A percentile compares a stretch with the other conserved stretches of the same genome.
Evolutionary conservation across 2,888 invertebrate species (phyloP).

Genomic region (Epiblema foenella): DNA sequence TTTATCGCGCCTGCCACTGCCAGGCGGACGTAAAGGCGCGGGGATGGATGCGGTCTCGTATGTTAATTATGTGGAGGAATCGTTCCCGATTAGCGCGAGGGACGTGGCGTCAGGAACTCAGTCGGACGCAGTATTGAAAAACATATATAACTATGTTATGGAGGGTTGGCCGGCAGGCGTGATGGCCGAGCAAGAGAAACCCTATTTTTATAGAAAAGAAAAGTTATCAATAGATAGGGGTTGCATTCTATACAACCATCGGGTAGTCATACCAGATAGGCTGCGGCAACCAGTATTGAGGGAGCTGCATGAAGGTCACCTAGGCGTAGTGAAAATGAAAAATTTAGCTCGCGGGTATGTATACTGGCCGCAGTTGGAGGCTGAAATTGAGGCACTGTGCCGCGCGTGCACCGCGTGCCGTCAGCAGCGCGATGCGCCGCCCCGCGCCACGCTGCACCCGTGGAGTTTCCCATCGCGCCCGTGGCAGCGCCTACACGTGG

Average conservation of each 20-base stretch:
- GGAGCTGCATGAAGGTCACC: slow-evolving; percentile 46
- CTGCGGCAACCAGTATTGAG: slow-evolving; percentile 16
- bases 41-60: not conserved
- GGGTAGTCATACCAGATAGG: slow-evolving; percentile 31
- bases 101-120: slow-evolving; percentile 9
- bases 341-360: slow-evolving; percentile 47
- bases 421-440: slow-evolving; percentile 22
- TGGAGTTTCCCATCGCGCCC: not conserved
- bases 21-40: not conserved
- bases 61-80: slow-evolving; percentile 8
- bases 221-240: slow-evolving; percentile 26
- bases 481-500: slow-evolving; percentile 15
- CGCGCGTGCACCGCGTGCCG: slow-evolving; percentile 47
- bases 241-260: slow-evolving; percentile 37
- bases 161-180: slow-evolving; percentile 23
- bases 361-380: slow-evolving; percentile 50
- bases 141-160: slow-evolving; percentile 17
- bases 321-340: slow-evolving; percentile 50
- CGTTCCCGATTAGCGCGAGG: slow-evolving; percentile 12
- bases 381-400: slow-evolving; percentile 46
- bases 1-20: slow-evolving; percentile 17
- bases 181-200: slow-evolving; percentile 21
- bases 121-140: slow-evolving; percentile 1
- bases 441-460: not conserved
- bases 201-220: slow-evolving; percentile 29